Evolutionary conservation across 2,797 vertebrate genomes (phyloP).

Genomic region (Furcifer pardalis): DNA sequence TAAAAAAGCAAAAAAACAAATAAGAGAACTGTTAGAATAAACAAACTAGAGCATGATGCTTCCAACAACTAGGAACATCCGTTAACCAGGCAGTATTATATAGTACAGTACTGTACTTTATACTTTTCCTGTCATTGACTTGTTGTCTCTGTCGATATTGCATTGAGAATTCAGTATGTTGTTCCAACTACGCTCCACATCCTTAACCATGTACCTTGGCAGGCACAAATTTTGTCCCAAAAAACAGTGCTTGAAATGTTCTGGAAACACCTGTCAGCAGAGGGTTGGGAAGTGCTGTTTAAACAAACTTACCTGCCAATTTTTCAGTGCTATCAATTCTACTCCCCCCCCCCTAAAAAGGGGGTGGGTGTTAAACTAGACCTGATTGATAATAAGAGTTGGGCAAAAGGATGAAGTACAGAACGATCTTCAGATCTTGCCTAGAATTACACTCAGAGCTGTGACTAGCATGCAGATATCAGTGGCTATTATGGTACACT

Average conservation of each 20-base stretch:
- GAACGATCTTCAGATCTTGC: constrained; percentile 61
- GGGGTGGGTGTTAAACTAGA: constrained; percentile 74
- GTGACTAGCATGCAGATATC: constrained; percentile 36
- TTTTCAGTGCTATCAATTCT: constrained; percentile 78
- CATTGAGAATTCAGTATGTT: constrained; percentile 65
- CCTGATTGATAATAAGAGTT: constrained; percentile 74
- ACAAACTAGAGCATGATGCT: constrained; percentile 1
- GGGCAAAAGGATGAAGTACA: constrained; percentile 57
- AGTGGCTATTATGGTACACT: not conserved
- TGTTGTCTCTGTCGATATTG: constrained; percentile 35
- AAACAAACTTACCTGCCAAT: constrained; percentile 80
- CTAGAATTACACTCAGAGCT: constrained; percentile 48
- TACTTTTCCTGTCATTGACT: constrained; percentile 63
- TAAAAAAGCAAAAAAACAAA: too few species aligned
- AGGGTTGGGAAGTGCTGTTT: constrained; percentile 80
- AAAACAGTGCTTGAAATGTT: constrained; percentile 76
- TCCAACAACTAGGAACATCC: constrained; percentile 21
- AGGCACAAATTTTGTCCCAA: constrained; percentile 77
- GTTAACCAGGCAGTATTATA: constrained; percentile 23
- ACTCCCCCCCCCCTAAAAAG: constrained; percentile 63
- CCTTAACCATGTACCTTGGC: constrained; percentile 81
- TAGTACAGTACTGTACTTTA: constrained; percentile 58
- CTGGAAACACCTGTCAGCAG: constrained; percentile 84
- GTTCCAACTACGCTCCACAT: constrained; percentile 63
- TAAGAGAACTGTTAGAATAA: constrained; percentile 4